These are phyloP conservation scores for Alethe diademata DNA, from an alignment of 2,113 vertebrate genomes.

Conservation along the genomic window DNA sequence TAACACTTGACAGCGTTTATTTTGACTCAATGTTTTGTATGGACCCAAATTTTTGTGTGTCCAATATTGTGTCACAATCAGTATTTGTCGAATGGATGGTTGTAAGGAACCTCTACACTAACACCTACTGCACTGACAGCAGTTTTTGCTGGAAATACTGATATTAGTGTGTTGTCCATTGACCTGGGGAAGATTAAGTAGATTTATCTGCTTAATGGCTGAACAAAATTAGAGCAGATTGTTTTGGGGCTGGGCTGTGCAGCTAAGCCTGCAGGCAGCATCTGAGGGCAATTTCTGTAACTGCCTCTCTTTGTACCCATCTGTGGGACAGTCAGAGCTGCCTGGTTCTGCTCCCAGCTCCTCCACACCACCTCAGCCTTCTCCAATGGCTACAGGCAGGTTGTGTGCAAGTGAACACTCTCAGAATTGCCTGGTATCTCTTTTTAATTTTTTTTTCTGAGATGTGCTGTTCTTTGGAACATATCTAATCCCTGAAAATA, in stretches of 20 bases:
- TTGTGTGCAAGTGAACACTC: not conserved
- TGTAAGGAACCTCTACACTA: not conserved
- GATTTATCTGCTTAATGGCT: conserved; percentile 84
- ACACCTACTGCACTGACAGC: not conserved
- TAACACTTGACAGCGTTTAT: not conserved
- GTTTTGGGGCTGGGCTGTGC: conserved; percentile 54
- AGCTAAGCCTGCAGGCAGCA: conserved; percentile 40
- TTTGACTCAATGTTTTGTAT: not conserved
- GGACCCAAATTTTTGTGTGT: no score
- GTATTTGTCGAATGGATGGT: not conserved
- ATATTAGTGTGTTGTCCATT: conserved; percentile 66
- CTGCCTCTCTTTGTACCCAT: not conserved
- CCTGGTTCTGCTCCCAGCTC: not conserved
- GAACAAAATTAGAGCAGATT: conserved; percentile 83
- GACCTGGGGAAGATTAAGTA: conserved; percentile 75
- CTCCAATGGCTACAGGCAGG: not conserved
- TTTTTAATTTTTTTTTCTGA: not conserved
- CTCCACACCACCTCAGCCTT: not conserved
- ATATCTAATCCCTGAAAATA: no score
- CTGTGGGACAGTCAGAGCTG: not conserved
- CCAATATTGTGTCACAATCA: not conserved
- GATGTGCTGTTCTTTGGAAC: not conserved
- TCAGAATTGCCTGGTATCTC: not conserved
- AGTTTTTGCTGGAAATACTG: conserved; percentile 24
- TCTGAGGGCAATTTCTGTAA: conserved; percentile 4